phyloP scores from a whole-genome alignment of 2,888 invertebrate genomes.

The Dinocampus coccinellae region DNA sequence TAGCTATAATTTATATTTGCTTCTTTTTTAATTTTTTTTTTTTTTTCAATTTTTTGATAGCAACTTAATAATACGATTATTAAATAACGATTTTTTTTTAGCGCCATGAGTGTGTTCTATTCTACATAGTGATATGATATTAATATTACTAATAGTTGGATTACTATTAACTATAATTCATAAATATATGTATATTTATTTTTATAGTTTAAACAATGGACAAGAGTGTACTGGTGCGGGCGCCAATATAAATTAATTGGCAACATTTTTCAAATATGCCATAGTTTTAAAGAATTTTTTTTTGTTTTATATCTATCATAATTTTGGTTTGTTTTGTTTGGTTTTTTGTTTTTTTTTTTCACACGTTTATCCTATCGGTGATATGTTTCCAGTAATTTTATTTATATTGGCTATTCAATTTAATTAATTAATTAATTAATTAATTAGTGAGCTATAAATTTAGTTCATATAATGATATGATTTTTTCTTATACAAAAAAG shows the following conservation, averaged over 20 bases:
- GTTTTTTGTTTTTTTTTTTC: no score
- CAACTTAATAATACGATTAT: background rate
- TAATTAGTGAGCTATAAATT: no score
- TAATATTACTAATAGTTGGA: no score
- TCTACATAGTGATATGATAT: background rate
- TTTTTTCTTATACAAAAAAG: no score
- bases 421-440: no score
- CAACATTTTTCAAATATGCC: constrained; percentile 53
- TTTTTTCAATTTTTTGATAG: background rate
- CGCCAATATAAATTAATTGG: constrained; percentile 64
- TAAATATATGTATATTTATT: background rate
- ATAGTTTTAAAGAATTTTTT: constrained; percentile 25
- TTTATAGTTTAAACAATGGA: constrained; percentile 64
- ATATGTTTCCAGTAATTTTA: no score
- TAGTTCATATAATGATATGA: no score
- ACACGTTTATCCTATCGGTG: no score
- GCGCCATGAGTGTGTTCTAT: background rate
- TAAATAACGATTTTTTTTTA: no score
- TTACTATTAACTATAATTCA: no score
- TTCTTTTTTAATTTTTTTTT: background rate
- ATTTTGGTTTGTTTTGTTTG: no score
- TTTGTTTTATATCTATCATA: constrained; percentile 43
- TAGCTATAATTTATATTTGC: background rate
- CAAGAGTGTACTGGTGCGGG: constrained; percentile 70
- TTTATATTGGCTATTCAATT: no score